Base-by-base conservation (phyloP, 2,113 vertebrate species). In the Pelusios castaneus region DNA sequence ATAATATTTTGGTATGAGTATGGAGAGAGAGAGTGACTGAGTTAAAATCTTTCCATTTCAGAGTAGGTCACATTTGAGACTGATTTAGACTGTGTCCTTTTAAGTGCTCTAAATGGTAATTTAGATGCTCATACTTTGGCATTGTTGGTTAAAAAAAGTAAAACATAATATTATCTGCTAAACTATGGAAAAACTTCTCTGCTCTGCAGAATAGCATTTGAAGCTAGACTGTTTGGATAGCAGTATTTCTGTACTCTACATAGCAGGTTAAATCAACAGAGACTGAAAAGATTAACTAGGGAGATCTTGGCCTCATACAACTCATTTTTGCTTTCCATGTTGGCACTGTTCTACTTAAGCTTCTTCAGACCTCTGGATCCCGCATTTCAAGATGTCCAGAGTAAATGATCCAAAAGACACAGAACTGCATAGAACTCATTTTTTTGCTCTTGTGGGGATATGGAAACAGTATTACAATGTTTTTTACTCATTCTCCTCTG, bases 1-100 rank as follows among this genome's bases (percentile, higher is more conserved):
- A 96, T 95, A 94, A 93, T 92, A 90, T 91, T 91, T 93, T 96
- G 67, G 94, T 93, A 94, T 91, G 95, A 89, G 92, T 55, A 81
- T 58, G 24, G 0, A 54, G 83, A 67, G 21, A 76, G 52, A 88
- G 47, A 89, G 14, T 10, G 56, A 83, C 11, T 58, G 29, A 27
- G 29, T 58, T 25, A 29, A 22, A 29, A 58, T 12, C 56, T 58
- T 58, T 58, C 56, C 56, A 29, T 58, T 58, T 58, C 82, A 91
- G 85, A 93, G 54, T 24, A 80, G 70, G 79, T 47, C 91, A 41
- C 79, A 85, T 88, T 19, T 82, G 49, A 91, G 25, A 70, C 80
- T 96, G 79, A 95, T 79, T 92, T 70, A 88, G 41, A 82, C 78
- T 3, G 21, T 9, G 27, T 22, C 70, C 17, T 85, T 89, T 76